These are phyloP conservation scores for Sweltsa coloradensis DNA, from an alignment of 1,140 invertebrate genomes.

Conservation along the genomic window DNA sequence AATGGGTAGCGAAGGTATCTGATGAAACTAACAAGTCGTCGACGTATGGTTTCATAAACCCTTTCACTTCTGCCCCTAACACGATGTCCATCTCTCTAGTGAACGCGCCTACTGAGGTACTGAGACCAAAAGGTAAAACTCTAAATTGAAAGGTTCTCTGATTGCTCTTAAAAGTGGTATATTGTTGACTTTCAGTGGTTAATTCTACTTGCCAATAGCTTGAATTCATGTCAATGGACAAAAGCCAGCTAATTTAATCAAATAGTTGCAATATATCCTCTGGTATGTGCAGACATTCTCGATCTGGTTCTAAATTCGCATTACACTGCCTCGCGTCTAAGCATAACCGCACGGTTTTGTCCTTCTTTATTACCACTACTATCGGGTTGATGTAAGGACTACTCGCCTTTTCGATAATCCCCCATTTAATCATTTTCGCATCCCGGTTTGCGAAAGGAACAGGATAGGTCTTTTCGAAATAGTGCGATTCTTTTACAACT, in stretches of 20 bases:
- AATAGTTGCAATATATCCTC: background rate
- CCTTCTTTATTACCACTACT: slow-evolving; percentile 3
- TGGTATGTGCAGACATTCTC: background rate
- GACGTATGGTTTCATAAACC: background rate
- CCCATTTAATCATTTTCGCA: background rate
- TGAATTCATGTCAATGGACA: background rate
- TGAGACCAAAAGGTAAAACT: background rate
- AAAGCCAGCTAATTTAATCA: background rate
- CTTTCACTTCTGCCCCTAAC: background rate
- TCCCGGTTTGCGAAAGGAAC: background rate
- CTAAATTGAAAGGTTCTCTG: background rate
- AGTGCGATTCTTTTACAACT: too few species aligned
- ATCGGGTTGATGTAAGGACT: background rate
- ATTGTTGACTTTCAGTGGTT: background rate
- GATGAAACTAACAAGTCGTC: slow-evolving; percentile 3
- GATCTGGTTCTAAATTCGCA: background rate
- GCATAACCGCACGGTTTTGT: background rate
- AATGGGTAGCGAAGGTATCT: background rate
- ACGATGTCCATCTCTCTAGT: background rate
- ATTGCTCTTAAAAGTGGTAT: background rate
- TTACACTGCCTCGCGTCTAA: background rate
- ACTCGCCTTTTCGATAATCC: background rate
- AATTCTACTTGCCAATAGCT: slow-evolving; percentile 2
- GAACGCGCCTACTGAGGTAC: background rate
- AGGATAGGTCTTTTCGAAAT: background rate